Base-by-base conservation (phyloP, 2,113 vertebrate genomes). In the Pheucticus melanocephalus region DNA sequence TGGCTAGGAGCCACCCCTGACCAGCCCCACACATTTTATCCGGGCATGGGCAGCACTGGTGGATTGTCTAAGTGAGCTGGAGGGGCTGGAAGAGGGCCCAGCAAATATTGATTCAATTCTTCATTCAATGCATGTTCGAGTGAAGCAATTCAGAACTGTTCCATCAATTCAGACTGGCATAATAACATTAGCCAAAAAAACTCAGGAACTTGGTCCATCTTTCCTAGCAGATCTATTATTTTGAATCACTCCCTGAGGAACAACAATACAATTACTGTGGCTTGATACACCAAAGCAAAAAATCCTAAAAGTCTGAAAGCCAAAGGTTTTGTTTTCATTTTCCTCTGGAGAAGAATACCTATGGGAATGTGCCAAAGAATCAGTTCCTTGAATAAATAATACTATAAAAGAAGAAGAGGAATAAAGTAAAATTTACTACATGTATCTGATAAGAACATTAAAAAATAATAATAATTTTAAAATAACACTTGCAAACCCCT, bases 71-170 rank as follows among this genome's bases (percentile, higher is more conserved):
- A 86, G 57, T 15, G 65, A 90, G 42, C 39, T 78, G 51, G 59
- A 88, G 63, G 44, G 71, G 33, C 48, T 95, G 90, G 79, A 90
- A 81, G 28, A 70, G 23, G 40, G 68, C 75, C 71, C 76, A 66
- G 90, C 44, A 61, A 24, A 42, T 86, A 92, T 72, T 84, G 93
- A 95, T 95, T 86, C 59, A 50, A 14, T 90, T 84, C 64, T 63
- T 94, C 86, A 57, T 73, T 75, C 28, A 77, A 3, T 61, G 47
- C 45, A 35, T 39, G 21, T 92, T 87, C 37, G 57, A 92, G 73
- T 64, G 73, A 90, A 93, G 59, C 61, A 73, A 93, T 95, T 93
- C 86, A 66, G 75, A 94, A 66, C 50, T 20, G 27, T 73, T 73
- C 51, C 81, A 77, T 95, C 81, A 73, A 10, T 85, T 81, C 56